These are phyloP conservation scores for Oxytorus armatus DNA, from an alignment of 2,888 invertebrate species.

Conservation along the genomic window DNA sequence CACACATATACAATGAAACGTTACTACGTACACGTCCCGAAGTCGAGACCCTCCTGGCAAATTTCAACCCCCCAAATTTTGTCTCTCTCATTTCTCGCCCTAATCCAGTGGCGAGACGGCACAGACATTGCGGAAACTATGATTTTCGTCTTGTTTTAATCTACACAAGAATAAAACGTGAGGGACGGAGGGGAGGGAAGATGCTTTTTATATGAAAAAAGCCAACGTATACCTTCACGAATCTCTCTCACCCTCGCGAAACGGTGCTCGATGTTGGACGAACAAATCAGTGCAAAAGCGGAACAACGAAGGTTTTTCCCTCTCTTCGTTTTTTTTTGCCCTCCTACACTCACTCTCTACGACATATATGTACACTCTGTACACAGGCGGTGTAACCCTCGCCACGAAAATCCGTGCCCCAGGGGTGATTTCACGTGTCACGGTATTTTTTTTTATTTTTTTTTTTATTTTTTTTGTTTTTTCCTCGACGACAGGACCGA, in stretches of 20 bases:
- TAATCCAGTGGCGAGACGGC: conserved; percentile 64
- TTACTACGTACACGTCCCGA: too few species aligned
- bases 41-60: conserved; percentile 2
- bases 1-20: too few species aligned
- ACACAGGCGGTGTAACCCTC: conserved; percentile 23
- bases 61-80: conserved; percentile 12
- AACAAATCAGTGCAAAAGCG: conserved; percentile 75
- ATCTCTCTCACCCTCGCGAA: conserved; percentile 34
- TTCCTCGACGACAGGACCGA: conserved; percentile 74
- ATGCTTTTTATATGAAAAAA: conserved; percentile 9
- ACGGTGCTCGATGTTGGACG: conserved; percentile 63
- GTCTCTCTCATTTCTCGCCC: conserved; percentile 24
- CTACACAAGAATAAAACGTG: conserved; percentile 22
- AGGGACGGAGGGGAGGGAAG: background rate
- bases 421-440: conserved; percentile 76
- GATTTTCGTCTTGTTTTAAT: conserved; percentile 43
- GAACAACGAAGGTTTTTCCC: conserved; percentile 71
- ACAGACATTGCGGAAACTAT: conserved; percentile 14
- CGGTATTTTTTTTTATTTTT: conserved; percentile 54
- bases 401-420: conserved; percentile 56
- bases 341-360: conserved; percentile 13
- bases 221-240: conserved; percentile 37
- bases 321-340: conserved; percentile 34
- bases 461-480: background rate
- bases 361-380: conserved; percentile 2